Percentiles rank a stretch among this genome's conserved stretches.
phyloP scores from a whole-genome alignment of 2,797 vertebrate species.

The Cyclura pinguis region DNA sequence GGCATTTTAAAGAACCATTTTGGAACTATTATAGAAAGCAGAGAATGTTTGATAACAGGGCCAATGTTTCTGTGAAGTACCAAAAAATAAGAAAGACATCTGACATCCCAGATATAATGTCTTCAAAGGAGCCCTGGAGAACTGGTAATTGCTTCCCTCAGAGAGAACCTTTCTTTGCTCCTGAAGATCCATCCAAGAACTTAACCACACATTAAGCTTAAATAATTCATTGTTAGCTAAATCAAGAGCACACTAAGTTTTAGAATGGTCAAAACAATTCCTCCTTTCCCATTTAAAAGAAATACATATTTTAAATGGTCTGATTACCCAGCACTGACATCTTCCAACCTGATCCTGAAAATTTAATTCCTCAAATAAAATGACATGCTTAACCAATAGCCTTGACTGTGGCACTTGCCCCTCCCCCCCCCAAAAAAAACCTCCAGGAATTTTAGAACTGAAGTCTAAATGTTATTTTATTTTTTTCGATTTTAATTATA shows the following conservation, averaged over 20 bases:
- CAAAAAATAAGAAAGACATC: not conserved
- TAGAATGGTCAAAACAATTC: not conserved
- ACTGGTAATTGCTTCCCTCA: not conserved
- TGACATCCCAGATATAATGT: slow-evolving; percentile 31
- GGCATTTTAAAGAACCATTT: not conserved
- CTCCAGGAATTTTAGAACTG: not conserved
- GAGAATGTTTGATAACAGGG: not conserved
- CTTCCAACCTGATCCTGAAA: not conserved
- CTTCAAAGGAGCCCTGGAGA: not conserved
- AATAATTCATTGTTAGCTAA: not conserved
- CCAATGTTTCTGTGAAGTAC: not conserved
- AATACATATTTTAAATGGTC: not conserved
- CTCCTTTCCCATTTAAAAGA: not conserved
- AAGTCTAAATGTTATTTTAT: no score
- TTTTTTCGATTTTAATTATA: no score
- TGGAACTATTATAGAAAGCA: not conserved
- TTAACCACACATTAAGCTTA: slow-evolving; percentile 26
- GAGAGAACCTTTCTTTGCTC: slow-evolving; percentile 30
- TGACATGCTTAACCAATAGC: not conserved
- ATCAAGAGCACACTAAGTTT: not conserved
- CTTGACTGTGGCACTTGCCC: not conserved
- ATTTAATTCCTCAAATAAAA: not conserved
- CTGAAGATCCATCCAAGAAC: not conserved
- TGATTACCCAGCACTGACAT: not conserved
- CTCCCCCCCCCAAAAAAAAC: not conserved